These are phyloP conservation scores for Andrena minutula DNA, from an alignment of 2,888 invertebrate species.

Conservation along the genomic window DNA sequence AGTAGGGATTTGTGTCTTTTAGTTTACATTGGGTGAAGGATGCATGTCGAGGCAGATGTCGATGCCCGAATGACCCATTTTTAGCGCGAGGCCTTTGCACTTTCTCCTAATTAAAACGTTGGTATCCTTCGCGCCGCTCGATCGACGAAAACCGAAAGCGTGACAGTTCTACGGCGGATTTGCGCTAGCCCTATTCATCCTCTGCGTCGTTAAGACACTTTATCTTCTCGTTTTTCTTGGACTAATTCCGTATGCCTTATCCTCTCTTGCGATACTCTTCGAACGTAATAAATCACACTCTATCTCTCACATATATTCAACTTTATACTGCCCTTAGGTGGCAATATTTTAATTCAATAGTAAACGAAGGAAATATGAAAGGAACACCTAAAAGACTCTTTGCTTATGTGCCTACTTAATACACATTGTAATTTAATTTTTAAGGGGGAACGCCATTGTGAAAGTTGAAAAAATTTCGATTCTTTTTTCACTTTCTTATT, in stretches of 20 bases:
- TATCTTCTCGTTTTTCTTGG: background rate
- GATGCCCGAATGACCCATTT: conserved; percentile 44
- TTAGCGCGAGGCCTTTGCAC: conserved; percentile 37
- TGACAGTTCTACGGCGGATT: conserved; percentile 19
- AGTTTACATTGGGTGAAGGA: background rate
- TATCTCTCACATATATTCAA: conserved; percentile 3
- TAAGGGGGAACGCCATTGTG: background rate
- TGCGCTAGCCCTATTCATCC: background rate
- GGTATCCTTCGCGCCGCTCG: background rate
- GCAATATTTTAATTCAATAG: background rate
- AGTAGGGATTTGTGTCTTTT: background rate
- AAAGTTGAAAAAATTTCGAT: too few relatives aligned
- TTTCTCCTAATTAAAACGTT: conserved; percentile 59
- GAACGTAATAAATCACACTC: background rate
- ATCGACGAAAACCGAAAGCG: conserved; percentile 37
- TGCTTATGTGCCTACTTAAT: background rate
- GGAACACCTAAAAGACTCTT: background rate
- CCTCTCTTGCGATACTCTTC: background rate
- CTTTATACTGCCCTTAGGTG: background rate
- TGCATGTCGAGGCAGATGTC: conserved; percentile 14
- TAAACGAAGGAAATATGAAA: background rate
- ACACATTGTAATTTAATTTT: background rate
- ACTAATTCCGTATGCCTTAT: background rate
- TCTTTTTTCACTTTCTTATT: too few relatives aligned
- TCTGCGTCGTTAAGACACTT: background rate